Conservation (phyloP, 1,140 invertebrate genomes). For the Macrobrachium rosenbergii region DNA sequence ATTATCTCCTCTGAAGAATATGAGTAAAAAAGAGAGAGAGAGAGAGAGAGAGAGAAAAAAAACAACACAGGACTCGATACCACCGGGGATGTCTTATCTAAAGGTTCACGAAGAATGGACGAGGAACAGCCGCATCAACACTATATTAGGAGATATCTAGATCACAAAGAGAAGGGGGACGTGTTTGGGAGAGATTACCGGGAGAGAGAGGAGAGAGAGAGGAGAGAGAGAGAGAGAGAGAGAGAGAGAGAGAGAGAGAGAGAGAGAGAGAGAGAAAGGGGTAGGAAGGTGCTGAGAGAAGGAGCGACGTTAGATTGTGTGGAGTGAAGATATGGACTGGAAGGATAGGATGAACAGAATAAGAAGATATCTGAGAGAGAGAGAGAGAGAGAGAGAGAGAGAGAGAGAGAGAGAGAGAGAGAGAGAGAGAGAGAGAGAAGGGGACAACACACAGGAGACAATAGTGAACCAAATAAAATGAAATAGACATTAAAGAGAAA, state of each 20-base stretch:
- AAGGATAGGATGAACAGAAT: too few relatives aligned
- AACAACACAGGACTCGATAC: neutral
- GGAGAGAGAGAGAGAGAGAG: neutral
- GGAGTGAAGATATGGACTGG: neutral
- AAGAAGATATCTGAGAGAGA: neutral
- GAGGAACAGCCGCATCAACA: too few relatives aligned
- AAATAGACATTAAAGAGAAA: too few relatives aligned
- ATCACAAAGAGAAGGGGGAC: too few relatives aligned
- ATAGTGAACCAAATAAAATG: too few relatives aligned
- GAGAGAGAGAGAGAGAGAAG: too few relatives aligned
- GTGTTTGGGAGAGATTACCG: too few relatives aligned
- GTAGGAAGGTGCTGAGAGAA: neutral
- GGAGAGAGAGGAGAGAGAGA: neutral
- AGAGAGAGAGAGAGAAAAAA: slow-evolving; percentile 35
- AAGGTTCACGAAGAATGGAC: neutral
- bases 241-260: neutral
- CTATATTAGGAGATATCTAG: too few relatives aligned
- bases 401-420: neutral
- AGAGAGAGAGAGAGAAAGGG: slow-evolving; percentile 21
- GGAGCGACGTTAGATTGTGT: neutral
- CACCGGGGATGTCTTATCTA: neutral
- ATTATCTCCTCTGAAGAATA: too few relatives aligned
- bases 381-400: neutral
- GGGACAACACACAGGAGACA: neutral
- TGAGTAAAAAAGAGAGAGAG: neutral